phyloP scores from a whole-genome alignment of 2,113 vertebrate genomes.

The Scolopax mira region DNA sequence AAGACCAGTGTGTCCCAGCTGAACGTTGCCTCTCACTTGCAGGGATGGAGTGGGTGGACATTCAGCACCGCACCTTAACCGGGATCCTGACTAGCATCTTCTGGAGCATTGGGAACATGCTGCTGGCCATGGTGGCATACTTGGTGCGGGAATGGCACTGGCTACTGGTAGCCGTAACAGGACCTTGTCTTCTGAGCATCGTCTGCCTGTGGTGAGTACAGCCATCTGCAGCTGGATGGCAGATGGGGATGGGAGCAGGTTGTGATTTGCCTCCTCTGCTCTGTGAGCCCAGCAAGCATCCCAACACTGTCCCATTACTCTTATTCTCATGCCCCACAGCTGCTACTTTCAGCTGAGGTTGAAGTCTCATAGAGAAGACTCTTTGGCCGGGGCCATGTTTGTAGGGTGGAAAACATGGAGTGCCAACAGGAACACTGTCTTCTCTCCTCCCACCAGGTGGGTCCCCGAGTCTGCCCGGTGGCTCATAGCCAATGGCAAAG shows the following conservation, averaged over 20 bases:
- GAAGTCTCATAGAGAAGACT: background rate
- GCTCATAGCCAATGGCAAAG: constrained; percentile 82
- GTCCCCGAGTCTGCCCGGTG: constrained; percentile 91
- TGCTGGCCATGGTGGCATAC: constrained; percentile 79
- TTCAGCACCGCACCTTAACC: constrained; percentile 77
- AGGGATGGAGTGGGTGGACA: constrained; percentile 84
- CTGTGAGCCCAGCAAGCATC: rapidly evolving
- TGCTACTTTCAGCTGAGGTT: background rate
- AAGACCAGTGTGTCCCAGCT: background rate
- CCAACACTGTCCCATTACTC: background rate
- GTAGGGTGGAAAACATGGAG: background rate
- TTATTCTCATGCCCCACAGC: background rate
- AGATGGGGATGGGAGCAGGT: background rate
- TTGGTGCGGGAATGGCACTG: constrained; percentile 83
- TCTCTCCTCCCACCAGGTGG: constrained; percentile 75
- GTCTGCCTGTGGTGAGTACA: constrained; percentile 80
- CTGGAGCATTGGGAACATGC: constrained; percentile 82
- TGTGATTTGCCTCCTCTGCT: background rate
- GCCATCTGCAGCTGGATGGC: rapidly evolving
- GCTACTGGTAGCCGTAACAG: constrained; percentile 77
- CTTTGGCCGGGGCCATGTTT: background rate
- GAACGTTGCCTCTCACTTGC: background rate
- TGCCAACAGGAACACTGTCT: background rate
- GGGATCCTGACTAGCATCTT: constrained; percentile 76
- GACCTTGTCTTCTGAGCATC: constrained; percentile 77